Evolutionary conservation across 2,113 vertebrate genomes (phyloP).

Genomic region (Ptilorrhoa leucosticta): DNA sequence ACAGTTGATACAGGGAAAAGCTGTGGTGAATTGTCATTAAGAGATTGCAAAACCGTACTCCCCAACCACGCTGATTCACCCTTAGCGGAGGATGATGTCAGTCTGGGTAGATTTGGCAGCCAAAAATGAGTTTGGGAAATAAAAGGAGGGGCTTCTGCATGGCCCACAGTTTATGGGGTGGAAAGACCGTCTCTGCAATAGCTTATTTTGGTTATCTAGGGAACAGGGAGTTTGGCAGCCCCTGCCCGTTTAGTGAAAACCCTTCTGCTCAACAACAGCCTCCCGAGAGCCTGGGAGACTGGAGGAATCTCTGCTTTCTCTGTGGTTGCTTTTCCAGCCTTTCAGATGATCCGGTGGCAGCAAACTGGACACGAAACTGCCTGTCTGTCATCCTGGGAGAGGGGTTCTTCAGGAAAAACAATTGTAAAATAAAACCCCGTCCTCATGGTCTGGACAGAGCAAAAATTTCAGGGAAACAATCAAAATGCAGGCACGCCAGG

Average conservation of each 20-base stretch:
- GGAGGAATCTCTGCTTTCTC: not conserved
- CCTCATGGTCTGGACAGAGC: not conserved
- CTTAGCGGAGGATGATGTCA: conserved; percentile 4
- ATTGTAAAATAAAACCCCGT: not conserved
- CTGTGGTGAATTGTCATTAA: conserved; percentile 19
- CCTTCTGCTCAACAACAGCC: not conserved
- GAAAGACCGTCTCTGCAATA: not conserved
- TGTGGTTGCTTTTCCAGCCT: not conserved
- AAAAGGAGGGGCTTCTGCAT: not conserved
- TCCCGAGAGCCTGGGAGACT: fast-evolving
- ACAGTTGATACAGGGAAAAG: conserved; percentile 43
- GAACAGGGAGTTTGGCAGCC: not conserved
- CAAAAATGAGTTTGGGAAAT: not conserved
- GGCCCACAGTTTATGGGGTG: not conserved
- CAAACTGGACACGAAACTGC: not conserved
- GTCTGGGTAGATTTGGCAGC: not conserved
- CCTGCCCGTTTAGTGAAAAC: not conserved
- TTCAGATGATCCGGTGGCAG: not conserved
- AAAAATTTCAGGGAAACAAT: not conserved
- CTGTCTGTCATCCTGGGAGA: not conserved
- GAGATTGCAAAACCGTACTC: conserved; percentile 28
- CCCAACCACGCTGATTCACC: conserved; percentile 20
- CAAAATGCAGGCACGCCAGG: not conserved
- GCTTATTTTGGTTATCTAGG: not conserved
- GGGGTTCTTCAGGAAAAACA: not conserved